These are phyloP conservation scores for Liasis olivaceus DNA, from an alignment of 2,797 vertebrate genomes.

Conservation along the genomic window DNA sequence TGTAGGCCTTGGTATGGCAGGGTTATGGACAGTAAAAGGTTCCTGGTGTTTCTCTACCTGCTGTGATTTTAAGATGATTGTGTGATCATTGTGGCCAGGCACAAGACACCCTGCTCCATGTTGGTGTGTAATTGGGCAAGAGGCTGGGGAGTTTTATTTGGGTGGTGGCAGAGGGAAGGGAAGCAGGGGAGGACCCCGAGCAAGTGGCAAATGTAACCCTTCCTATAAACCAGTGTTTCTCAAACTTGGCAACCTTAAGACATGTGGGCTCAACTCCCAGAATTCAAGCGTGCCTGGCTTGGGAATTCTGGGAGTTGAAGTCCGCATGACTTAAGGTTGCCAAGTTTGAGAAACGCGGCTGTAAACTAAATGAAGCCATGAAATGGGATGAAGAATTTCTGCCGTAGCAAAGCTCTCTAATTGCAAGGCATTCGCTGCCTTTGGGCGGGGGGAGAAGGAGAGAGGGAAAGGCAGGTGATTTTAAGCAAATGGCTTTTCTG, in stretches of 20 bases:
- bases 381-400: not conserved
- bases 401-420: not conserved
- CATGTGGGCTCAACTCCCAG: no score
- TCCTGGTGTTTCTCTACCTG: not conserved
- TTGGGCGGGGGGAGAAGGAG: not conserved
- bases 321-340: not conserved
- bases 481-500: constrained; percentile 12
- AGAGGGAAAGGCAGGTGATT: not conserved
- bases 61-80: not conserved
- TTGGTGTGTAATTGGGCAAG: no score
- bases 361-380: not conserved
- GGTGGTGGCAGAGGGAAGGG: no score
- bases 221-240: no score
- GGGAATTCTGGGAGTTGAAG: not conserved
- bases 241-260: no score
- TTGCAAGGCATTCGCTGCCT: not conserved
- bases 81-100: not conserved
- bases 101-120: not conserved
- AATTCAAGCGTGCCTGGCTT: not conserved
- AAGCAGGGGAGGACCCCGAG: no score
- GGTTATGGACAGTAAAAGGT: not conserved
- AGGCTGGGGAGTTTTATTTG: no score
- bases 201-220: no score
- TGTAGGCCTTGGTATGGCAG: not conserved
- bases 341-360: not conserved